Base-by-base conservation (phyloP, 2,888 invertebrate genomes). In the Invenusta paracnida region DNA sequence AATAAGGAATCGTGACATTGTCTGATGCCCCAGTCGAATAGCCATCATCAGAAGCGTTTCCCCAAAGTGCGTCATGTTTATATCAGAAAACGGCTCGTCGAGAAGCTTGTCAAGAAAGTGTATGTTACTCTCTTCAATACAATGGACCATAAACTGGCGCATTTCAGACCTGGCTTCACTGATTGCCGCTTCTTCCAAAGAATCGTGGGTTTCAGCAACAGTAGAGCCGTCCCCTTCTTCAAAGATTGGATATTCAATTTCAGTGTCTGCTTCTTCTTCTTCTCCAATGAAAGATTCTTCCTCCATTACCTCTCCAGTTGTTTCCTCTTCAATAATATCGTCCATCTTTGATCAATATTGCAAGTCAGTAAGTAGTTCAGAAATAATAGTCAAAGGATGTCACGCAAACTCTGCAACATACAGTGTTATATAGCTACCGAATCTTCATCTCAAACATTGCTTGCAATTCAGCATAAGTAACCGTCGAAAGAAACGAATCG, bases 11-110 rank as follows among this genome's bases (percentile, higher is more conserved):
- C 89, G 89, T 0, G 90, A 90, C 89, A 91, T 90, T 48, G 88
- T 88, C 67, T 87, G 87, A 85, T 90, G 89, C 13, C 86, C 88
- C 0, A 88, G 84, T 30, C 90, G 88, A 30, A 91, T 89, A 0
- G 91, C 91, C 0, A 89, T 88, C 90, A 91, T 90, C 31, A 91
- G 86, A 28, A 91, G 87, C 85, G 90, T 91, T 86, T 91, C 91
- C 0, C 89, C 88, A 86, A 88, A 91, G 90, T 91, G 88, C 28
- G 88, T 87, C 31, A 67, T 89, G 87, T 90, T 89, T 66, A 91
- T 89, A 85, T 90, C 89, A 5, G 89, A 88, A 27, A 89, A 88
- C 30, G 88, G 89, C 73, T 89, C 89, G 82, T 90, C 89, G 67
- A 91, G 88, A 11, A 89, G 85, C 29, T 89, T 88, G 84, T 91